A percentile compares a stretch with the other conserved stretches of the same genome.
Evolutionary conservation across 1,140 invertebrate genomes (phyloP).

Genomic region (Paraescarpia echinospica): DNA sequence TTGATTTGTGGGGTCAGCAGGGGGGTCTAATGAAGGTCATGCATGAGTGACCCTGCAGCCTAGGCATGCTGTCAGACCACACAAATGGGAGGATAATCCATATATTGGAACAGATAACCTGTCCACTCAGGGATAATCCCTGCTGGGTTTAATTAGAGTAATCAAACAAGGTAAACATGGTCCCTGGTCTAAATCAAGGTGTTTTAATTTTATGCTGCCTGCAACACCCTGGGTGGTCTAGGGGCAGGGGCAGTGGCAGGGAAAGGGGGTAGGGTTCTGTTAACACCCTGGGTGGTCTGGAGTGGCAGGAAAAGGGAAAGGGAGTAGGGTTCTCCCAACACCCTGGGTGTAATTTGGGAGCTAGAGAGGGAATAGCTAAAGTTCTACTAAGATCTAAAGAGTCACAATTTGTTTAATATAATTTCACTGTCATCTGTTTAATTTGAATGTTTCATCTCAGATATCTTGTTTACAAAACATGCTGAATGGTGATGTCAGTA

Average conservation of each 20-base stretch:
- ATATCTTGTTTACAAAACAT: too few relatives aligned
- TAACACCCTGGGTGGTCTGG: background rate
- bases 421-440: too few relatives aligned
- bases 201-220: background rate
- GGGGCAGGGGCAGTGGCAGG: too few relatives aligned
- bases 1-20: background rate
- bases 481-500: too few relatives aligned
- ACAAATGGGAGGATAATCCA: background rate
- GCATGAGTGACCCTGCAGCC: background rate
- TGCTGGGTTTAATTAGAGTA: background rate
- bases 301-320: background rate
- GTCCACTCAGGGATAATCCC: background rate
- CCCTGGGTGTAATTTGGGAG: background rate
- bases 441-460: too few relatives aligned
- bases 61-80: background rate
- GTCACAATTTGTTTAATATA: too few relatives aligned
- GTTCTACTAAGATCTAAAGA: background rate
- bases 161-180: background rate
- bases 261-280: background rate
- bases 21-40: background rate
- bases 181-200: background rate
- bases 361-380: background rate
- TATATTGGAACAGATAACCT: background rate
- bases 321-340: background rate
- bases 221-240: background rate